phyloP scores from a whole-genome alignment of 2,113 vertebrate species.

The Zosterops hypoxanthus region DNA sequence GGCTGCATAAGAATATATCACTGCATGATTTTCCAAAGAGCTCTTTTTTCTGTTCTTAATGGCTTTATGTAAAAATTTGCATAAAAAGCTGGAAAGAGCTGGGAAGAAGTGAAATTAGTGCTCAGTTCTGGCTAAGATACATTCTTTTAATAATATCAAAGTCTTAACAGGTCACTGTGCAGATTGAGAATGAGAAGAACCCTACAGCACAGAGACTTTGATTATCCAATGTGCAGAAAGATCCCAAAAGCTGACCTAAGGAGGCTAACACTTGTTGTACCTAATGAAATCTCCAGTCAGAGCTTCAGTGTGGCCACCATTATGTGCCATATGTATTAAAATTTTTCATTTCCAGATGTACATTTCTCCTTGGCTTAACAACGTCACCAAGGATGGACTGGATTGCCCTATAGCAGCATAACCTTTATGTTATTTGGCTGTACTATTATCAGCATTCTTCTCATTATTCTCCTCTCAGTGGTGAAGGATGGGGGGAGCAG shows the following conservation, averaged over 20 bases:
- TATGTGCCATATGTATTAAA: neutral
- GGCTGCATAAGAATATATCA: neutral
- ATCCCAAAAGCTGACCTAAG: neutral
- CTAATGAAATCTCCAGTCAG: neutral
- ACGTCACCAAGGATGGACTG: neutral
- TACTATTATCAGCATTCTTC: neutral
- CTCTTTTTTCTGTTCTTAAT: slow-evolving; percentile 34
- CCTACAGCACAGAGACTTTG: neutral
- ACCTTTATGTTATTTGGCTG: neutral
- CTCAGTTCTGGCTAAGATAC: neutral
- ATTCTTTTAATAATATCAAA: neutral
- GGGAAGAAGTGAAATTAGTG: neutral
- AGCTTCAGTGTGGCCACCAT: neutral
- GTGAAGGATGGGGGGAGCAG: neutral
- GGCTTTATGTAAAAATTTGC: slow-evolving; percentile 34
- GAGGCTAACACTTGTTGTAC: neutral
- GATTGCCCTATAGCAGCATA: neutral
- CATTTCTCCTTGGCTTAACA: neutral
- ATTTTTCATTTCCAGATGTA: neutral
- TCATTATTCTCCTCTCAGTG: neutral
- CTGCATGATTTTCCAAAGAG: slow-evolving; percentile 27
- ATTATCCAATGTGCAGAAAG: neutral
- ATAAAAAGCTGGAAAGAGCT: neutral
- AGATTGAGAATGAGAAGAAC: neutral
- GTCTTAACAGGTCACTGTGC: neutral